These are phyloP conservation scores for Drosophila hamatofila DNA, from an alignment of 2,888 invertebrate species.

Conservation along the genomic window DNA sequence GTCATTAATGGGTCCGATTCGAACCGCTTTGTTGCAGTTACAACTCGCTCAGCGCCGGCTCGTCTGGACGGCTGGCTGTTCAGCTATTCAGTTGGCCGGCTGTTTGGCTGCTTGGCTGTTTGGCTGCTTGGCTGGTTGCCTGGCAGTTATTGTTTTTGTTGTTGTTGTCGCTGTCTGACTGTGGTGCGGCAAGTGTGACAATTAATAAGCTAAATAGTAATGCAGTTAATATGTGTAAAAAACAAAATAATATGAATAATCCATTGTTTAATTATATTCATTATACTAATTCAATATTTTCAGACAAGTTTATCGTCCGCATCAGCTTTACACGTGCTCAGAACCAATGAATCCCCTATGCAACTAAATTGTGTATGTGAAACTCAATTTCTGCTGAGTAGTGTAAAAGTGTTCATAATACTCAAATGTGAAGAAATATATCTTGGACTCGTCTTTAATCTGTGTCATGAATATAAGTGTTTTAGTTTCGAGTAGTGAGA, in stretches of 20 bases:
- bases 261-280: conserved; percentile 57
- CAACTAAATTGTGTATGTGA: background rate
- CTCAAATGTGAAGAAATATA: background rate
- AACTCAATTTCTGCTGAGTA: background rate
- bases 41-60: conserved; percentile 66
- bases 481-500: background rate
- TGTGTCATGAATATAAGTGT: background rate
- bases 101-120: background rate
- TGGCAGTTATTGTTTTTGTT: conserved; percentile 11
- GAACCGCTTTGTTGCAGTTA: conserved; percentile 70
- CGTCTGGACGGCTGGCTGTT: conserved; percentile 51
- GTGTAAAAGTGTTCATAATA: background rate
- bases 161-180: conserved; percentile 14
- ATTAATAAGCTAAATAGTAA: conserved; percentile 34
- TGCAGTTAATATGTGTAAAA: conserved; percentile 12
- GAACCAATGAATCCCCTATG: background rate
- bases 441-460: background rate
- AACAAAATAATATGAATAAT: conserved; percentile 36
- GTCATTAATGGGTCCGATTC: conserved; percentile 49
- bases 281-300: conserved; percentile 45
- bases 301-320: background rate
- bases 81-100: conserved; percentile 15
- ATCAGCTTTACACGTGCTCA: conserved; percentile 1
- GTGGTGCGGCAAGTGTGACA: conserved; percentile 47
- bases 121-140: conserved; percentile 14